These are phyloP conservation scores for Acanthosoma haemorrhoidale DNA, from an alignment of 2,888 invertebrate genomes.

Conservation along the genomic window DNA sequence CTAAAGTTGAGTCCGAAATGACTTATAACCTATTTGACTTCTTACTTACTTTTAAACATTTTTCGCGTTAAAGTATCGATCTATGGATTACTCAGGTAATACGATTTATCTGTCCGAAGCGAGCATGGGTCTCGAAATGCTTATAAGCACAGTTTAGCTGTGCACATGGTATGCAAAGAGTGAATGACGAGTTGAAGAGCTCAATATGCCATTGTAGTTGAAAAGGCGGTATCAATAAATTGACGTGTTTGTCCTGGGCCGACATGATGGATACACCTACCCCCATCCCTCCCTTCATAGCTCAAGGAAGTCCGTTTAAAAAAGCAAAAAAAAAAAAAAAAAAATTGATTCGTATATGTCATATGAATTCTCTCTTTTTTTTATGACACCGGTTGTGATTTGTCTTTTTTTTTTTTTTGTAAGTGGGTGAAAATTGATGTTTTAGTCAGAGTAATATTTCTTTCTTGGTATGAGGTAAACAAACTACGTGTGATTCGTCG, in stretches of 20 bases:
- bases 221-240: not conserved
- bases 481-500: no score
- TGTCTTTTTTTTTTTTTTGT: conserved; percentile 2
- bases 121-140: no score
- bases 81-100: no score
- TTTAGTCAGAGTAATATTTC: no score
- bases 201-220: not conserved
- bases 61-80: no score
- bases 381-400: not conserved
- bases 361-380: not conserved
- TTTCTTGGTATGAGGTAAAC: no score
- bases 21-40: no score
- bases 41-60: no score
- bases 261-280: not conserved
- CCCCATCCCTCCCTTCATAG: not conserved
- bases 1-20: no score
- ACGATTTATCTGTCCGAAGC: no score
- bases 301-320: not conserved
- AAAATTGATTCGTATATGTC: not conserved
- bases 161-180: no score
- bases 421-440: not conserved
- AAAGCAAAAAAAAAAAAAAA: not conserved
- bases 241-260: not conserved
- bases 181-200: not conserved
- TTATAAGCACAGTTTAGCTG: no score